Conservation (phyloP, 2,888 invertebrate species). For the Drymonia ruficornis region DNA sequence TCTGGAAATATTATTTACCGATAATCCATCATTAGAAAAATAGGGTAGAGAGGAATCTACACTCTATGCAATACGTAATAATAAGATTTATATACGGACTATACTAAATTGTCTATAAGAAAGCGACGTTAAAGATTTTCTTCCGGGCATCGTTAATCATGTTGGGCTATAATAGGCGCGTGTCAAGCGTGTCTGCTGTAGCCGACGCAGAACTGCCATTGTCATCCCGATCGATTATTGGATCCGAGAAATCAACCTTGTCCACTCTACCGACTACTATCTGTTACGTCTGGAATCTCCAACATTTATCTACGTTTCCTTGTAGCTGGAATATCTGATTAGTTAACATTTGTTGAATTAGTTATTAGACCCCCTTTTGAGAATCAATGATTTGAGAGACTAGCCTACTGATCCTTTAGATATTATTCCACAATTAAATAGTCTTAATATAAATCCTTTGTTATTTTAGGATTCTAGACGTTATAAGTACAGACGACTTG, state of each 20-base stretch:
- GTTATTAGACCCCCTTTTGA: no score
- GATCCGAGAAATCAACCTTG: constrained; percentile 33
- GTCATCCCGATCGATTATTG: constrained; percentile 40
- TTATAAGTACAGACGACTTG: no score
- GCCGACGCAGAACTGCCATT: constrained; percentile 32
- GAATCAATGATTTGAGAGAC: no score
- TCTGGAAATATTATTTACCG: constrained; percentile 6
- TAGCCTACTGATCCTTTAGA: no score
- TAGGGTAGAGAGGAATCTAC: no score
- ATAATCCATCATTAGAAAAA: no score
- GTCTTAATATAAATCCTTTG: no score
- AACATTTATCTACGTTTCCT: neutral
- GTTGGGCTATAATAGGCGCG: constrained; percentile 45
- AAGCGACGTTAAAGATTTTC: constrained; percentile 38
- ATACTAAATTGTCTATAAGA: neutral
- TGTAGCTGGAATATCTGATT: neutral
- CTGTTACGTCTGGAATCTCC: constrained; percentile 7
- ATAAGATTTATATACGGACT: no score
- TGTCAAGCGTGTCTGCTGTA: constrained; percentile 49
- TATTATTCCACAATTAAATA: no score
- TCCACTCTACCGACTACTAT: constrained; percentile 19
- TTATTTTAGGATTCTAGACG: no score
- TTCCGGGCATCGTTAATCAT: constrained; percentile 50
- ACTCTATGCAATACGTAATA: no score
- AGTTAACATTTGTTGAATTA: neutral